Evolutionary conservation across 2,888 invertebrate genomes (phyloP), one percentile per base, ranked within the genome.

Genomic region (Eristalis pertinax): DNA sequence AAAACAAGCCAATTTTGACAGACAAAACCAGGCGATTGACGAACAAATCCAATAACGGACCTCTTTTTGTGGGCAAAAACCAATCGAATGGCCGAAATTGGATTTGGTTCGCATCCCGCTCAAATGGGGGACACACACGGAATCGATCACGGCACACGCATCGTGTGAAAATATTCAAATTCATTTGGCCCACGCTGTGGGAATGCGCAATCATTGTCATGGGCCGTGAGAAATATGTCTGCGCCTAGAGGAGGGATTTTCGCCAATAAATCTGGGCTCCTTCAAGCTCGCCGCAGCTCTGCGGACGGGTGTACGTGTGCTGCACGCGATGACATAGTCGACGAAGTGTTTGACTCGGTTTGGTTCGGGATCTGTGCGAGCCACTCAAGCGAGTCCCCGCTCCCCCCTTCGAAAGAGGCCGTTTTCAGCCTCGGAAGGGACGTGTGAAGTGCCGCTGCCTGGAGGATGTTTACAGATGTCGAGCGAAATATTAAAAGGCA

Each of bases 151-250:
- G 19, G 50, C 19, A 19, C 63, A 63, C 63, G 35, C 19, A 8
- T 19, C 19, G 19, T 63, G 63, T 32, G 62, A 62, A 63, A 32
- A n/a, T 63, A 63, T 63, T 63, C 63, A 63, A 63, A 63, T 63
- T 63, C 32, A 32, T 32, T 35, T 35, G 63, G 15, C 35, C 63
- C n/a, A 63, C 63, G 63, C 10, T n/a, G 29, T 19, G 32, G 63
- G 63, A 35, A 63, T 63, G 35, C n/a, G 19, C 63, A 63, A 35
- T 63, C 63, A 63, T 8, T 35, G 50, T 8, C n/a, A 19, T 32
- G 32, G 7, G 32, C 32, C 32, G 7, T 10, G 32, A 10, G 32
- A 32, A 43, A 43, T 19, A 43, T n/a, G 43, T 7, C n/a, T 43
- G 32, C 32, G 32, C n/a, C 15, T 43, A 43, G 41, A 5, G 41